phyloP scores from a whole-genome alignment of 2,888 invertebrate genomes.

The Perizoma flavofasciatum region DNA sequence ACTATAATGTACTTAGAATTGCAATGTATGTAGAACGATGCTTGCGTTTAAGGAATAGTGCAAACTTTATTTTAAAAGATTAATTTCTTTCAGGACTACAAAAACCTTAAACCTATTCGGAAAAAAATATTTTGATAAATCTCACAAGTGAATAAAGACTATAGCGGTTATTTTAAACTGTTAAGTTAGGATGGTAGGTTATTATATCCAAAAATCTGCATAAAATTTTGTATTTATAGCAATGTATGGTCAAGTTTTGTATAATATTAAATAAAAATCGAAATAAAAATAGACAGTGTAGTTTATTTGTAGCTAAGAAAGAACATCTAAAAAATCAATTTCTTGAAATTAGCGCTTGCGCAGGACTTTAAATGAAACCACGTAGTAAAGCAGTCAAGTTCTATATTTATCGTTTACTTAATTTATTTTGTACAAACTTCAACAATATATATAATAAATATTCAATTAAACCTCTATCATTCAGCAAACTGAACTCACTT shows the following conservation, averaged over 20 bases:
- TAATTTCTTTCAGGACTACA: slow-evolving; percentile 30
- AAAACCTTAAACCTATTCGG: slow-evolving; percentile 40
- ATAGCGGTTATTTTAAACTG: slow-evolving; percentile 48
- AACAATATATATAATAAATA: slow-evolving; percentile 85
- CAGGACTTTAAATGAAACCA: slow-evolving; percentile 60
- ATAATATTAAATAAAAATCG: slow-evolving; percentile 71
- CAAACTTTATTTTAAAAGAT: background rate
- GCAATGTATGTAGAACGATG: too few relatives aligned
- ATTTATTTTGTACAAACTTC: slow-evolving; percentile 86
- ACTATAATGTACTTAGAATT: too few relatives aligned
- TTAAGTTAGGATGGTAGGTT: slow-evolving; percentile 64
- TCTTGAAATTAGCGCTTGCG: background rate
- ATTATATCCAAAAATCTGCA: slow-evolving; percentile 56
- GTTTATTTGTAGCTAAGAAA: slow-evolving; percentile 56
- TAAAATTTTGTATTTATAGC: slow-evolving; percentile 67
- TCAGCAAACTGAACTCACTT: slow-evolving; percentile 84
- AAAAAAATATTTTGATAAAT: slow-evolving; percentile 51
- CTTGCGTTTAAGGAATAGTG: too few relatives aligned
- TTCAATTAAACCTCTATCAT: slow-evolving; percentile 84
- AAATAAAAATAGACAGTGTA: slow-evolving; percentile 78
- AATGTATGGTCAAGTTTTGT: slow-evolving; percentile 70
- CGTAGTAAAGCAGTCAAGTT: slow-evolving; percentile 82
- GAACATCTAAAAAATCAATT: too few relatives aligned
- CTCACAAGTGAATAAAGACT: slow-evolving; percentile 71
- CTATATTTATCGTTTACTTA: slow-evolving; percentile 85